Evolutionary conservation across 2,888 invertebrate species (phyloP).

Genomic region (Tetrapedia diversipes): DNA sequence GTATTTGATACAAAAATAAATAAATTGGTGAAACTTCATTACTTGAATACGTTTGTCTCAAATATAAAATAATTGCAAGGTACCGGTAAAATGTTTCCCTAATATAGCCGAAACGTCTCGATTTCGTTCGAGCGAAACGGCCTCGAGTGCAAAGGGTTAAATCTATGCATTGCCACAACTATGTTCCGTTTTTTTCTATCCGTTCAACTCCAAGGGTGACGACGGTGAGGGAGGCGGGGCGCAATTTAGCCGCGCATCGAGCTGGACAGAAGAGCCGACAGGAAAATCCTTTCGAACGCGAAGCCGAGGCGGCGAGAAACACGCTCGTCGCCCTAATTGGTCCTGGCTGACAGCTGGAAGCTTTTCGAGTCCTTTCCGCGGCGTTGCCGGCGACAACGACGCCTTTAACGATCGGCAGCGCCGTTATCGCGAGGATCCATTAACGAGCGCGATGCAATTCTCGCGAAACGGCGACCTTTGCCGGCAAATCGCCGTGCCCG

Average conservation of each 20-base stretch:
- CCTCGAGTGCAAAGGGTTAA: too few relatives aligned
- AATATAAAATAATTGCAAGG: too few relatives aligned
- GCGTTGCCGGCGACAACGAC: conserved; percentile 6
- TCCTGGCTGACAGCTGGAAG: conserved; percentile 29
- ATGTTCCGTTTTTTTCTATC: too few relatives aligned
- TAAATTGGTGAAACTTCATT: too few relatives aligned
- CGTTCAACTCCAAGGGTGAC: too few relatives aligned
- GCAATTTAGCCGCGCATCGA: conserved; percentile 30
- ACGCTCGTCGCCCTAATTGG: conserved; percentile 20
- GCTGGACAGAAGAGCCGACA: conserved; percentile 15
- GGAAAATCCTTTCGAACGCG: conserved; percentile 37
- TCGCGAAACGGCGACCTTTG: conserved; percentile 15
- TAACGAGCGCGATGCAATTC: conserved; percentile 23
- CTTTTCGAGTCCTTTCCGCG: conserved; percentile 12
- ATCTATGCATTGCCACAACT: too few relatives aligned
- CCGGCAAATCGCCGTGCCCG: too few relatives aligned
- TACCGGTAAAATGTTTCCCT: too few relatives aligned
- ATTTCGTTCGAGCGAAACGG: too few relatives aligned
- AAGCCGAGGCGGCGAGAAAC: conserved; percentile 11
- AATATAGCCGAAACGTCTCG: too few relatives aligned
- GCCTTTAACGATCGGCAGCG: conserved; percentile 23
- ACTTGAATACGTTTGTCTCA: too few relatives aligned
- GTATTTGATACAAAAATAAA: too few relatives aligned
- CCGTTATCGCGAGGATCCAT: conserved; percentile 44
- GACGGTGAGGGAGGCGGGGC: background rate